Base-by-base conservation (phyloP, 2,797 vertebrate species). In the Phoeniculus purpureus region DNA sequence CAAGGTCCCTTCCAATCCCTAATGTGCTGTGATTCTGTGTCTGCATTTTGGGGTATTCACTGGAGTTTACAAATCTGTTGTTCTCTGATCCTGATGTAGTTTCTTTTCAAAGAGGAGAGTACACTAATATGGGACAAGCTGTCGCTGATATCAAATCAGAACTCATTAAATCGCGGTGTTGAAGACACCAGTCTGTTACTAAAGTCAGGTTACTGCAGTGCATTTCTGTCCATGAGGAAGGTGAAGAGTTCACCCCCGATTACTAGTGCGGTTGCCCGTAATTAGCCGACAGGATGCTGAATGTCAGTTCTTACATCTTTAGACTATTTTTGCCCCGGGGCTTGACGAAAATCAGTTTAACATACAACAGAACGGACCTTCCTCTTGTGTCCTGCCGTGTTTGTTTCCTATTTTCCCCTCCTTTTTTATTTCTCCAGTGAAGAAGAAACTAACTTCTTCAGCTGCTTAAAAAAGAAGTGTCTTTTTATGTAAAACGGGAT, bases 131-230 rank as follows among this genome's bases (percentile, higher is more conserved):
- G 58, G 93, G 85, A 59, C 92, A 96, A 94, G 87, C 94, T 96
- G 95, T 96, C 96, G 92, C 95, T 96, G 94, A 77, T 96, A 96
- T 91, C 92, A 95, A 96, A 95, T 97, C 95, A 94, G 90, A 96
- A 97, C 87, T 96, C 85, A 93, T 93, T 97, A 96, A 95, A 96
- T 79, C 56, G 72, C 32, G 64, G 71, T 85, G 70, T 68, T 89
- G 85, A 66, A 81, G 74, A 93, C 95, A 94, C 56, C 90, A 92
- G 79, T 93, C 94, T 61, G 22, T 93, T 92, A 95, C 83, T 96
- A 95, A 95, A 95, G 95, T 94, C 90, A 93, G 89, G 84, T 96
- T 96, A 88, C 85, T 52, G 84, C 82, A 94, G 67, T 96, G 90
- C 82, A 84, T 66, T 96, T 85, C 88, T 96, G 85, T 94, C 77